phyloP scores from a whole-genome alignment of 1,140 invertebrate species.

The Bombus affinis region DNA sequence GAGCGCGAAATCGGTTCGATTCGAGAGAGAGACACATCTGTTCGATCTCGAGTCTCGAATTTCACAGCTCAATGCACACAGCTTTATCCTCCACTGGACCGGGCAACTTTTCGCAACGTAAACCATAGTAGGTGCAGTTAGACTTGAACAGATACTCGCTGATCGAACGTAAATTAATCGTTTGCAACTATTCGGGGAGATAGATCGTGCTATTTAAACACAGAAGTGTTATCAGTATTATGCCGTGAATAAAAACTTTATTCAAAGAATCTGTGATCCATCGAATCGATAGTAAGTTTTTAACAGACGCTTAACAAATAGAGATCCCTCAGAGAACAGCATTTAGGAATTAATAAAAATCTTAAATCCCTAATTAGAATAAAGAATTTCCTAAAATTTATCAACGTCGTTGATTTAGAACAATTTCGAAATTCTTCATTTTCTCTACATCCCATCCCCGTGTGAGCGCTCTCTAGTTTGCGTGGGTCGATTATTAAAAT shows the following conservation, averaged over 20 bases:
- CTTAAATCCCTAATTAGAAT: background rate
- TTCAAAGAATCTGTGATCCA: background rate
- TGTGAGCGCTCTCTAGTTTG: background rate
- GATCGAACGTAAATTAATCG: constrained; percentile 33
- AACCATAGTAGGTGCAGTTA: background rate
- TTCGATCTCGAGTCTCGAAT: constrained; percentile 28
- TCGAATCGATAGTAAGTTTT: too few relatives aligned
- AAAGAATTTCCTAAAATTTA: background rate
- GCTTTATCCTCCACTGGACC: constrained; percentile 22
- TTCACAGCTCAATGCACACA: constrained; percentile 19
- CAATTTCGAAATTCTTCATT: background rate
- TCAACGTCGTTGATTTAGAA: background rate
- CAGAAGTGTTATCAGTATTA: background rate
- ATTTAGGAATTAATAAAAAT: background rate
- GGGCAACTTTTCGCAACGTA: constrained; percentile 14
- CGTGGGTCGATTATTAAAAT: constrained; percentile 17
- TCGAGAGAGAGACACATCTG: constrained; percentile 26
- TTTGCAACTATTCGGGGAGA: too few relatives aligned
- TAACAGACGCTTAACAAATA: background rate
- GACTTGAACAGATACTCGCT: background rate
- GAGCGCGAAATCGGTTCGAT: constrained; percentile 28
- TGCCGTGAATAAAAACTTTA: background rate
- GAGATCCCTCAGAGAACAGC: background rate
- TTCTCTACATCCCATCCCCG: background rate
- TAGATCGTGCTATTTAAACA: background rate